Evolutionary conservation across 2,113 vertebrate species (phyloP).

Genomic region (Tricholaema leucomelas): DNA sequence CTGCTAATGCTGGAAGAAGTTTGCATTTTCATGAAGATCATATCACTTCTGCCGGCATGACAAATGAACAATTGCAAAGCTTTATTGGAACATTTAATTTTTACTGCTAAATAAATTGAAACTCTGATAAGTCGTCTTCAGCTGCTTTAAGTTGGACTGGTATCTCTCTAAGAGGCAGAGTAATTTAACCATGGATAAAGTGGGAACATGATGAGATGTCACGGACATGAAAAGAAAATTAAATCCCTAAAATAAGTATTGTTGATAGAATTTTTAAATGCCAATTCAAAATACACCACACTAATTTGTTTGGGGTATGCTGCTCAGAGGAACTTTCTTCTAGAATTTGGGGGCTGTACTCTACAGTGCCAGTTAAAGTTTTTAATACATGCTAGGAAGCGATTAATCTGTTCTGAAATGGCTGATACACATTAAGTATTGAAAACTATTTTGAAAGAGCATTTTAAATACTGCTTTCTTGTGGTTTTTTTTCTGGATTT

Average conservation of each 20-base stretch:
- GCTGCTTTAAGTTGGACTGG: not conserved
- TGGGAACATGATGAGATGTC: not conserved
- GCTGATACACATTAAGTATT: not conserved
- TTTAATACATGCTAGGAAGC: not conserved
- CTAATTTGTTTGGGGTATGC: not conserved
- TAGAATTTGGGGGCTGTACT: not conserved
- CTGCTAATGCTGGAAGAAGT: not conserved
- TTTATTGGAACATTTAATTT: not conserved
- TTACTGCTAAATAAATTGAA: not conserved
- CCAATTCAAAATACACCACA: not conserved
- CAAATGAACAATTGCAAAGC: not conserved
- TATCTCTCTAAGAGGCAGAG: not conserved
- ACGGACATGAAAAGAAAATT: not conserved
- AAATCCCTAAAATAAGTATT: not conserved
- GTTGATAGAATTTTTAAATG: not conserved
- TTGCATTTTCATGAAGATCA: not conserved
- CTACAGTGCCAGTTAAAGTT: not conserved
- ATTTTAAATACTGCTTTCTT: not conserved
- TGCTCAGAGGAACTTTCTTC: not conserved
- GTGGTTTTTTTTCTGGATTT: not conserved
- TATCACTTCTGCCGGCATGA: not conserved
- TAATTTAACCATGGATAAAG: not conserved
- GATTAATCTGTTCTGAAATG: not conserved
- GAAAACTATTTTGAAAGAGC: not conserved
- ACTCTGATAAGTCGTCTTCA: not conserved